Percentiles rank a stretch among this genome's conserved stretches.
Conservation (phyloP, 2,888 invertebrate species). For the Parnassius orleans region DNA sequence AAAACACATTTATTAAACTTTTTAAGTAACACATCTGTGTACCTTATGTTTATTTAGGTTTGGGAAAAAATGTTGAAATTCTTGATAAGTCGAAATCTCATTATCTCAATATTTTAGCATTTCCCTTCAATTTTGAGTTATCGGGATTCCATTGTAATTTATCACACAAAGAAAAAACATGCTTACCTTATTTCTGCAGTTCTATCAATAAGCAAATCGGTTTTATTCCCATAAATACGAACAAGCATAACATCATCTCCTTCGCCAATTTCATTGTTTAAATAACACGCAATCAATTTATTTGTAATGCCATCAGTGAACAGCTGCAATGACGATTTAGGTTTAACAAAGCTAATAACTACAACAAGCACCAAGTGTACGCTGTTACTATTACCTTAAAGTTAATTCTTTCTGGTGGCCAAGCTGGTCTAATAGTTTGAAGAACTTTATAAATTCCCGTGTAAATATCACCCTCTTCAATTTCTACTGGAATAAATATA, state of each 20-base stretch:
- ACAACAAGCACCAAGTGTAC: not conserved
- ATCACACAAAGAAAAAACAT: too few relatives aligned
- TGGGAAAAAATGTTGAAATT: too few relatives aligned
- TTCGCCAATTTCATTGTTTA: constrained; percentile 45
- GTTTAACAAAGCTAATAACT: not conserved
- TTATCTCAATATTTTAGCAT: too few relatives aligned
- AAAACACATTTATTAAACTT: too few relatives aligned
- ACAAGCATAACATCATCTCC: constrained; percentile 87
- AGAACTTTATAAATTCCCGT: constrained; percentile 85
- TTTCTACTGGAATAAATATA: constrained; percentile 79
- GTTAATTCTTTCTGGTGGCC: constrained; percentile 83
- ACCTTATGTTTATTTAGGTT: too few relatives aligned
- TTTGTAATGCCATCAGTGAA: constrained; percentile 98
- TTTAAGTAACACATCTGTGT: too few relatives aligned
- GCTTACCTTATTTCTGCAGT: constrained; percentile 87
- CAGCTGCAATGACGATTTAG: constrained; percentile 76
- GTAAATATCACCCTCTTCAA: constrained; percentile 85
- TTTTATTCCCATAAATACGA: constrained; percentile 95
- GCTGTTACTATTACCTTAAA: constrained; percentile 83
- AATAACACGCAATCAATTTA: constrained; percentile 90
- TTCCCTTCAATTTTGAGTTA: too few relatives aligned
- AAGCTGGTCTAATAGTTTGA: constrained; percentile 84
- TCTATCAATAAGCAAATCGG: constrained; percentile 95
- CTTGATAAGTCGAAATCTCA: too few relatives aligned
- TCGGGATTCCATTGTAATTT: too few relatives aligned